Conservation (phyloP, 1,140 invertebrate genomes). For the Reticulitermes speratus region DNA sequence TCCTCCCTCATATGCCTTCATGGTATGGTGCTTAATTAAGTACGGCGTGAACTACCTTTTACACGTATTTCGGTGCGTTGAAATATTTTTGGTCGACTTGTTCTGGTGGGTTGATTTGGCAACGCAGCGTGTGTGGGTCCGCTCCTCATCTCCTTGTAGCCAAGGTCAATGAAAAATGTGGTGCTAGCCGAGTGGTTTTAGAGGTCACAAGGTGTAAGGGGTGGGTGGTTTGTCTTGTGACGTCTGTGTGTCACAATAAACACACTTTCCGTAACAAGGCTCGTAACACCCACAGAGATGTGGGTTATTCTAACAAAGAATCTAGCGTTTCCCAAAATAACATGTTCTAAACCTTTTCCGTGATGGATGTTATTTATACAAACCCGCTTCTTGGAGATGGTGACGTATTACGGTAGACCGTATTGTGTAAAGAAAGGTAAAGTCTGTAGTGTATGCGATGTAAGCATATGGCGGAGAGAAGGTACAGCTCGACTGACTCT, state of each 20-base stretch:
- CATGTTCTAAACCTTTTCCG: too few relatives aligned
- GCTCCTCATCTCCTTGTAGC: background rate
- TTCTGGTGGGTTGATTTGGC: background rate
- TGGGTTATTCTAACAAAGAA: background rate
- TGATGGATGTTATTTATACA: too few relatives aligned
- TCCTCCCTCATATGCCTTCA: too few relatives aligned
- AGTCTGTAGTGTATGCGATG: too few relatives aligned
- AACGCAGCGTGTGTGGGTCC: background rate
- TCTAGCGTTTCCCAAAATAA: too few relatives aligned
- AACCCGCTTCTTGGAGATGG: too few relatives aligned
- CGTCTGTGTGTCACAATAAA: background rate
- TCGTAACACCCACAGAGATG: background rate
- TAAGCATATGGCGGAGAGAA: too few relatives aligned
- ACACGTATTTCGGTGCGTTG: background rate
- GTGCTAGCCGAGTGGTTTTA: background rate
- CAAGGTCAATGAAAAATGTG: constrained; percentile 10
- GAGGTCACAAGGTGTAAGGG: constrained; percentile 12
- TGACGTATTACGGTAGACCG: too few relatives aligned
- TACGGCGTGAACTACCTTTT: too few relatives aligned
- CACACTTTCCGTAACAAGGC: background rate
- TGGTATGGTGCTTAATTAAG: too few relatives aligned
- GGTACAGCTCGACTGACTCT: too few relatives aligned
- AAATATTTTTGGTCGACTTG: background rate
- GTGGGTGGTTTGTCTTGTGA: background rate
- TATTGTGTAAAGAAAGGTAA: too few relatives aligned